phyloP scores from a whole-genome alignment of 2,888 invertebrate species.

The Papilio elwesi region DNA sequence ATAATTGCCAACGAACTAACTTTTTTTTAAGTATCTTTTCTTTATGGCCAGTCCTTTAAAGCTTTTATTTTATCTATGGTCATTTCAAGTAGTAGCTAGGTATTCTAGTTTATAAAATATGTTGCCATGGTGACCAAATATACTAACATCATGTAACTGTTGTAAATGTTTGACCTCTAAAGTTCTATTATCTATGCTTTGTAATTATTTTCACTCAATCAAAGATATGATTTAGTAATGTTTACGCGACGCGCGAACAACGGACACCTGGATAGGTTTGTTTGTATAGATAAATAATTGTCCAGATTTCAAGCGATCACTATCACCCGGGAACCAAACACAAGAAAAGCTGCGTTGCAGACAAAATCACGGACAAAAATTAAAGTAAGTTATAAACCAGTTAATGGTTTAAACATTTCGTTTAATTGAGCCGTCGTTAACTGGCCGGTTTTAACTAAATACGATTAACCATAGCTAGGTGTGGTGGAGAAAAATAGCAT shows the following conservation, averaged over 20 bases:
- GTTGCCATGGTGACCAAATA: too few relatives aligned
- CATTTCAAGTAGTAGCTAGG: too few relatives aligned
- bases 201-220: too few relatives aligned
- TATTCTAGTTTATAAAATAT: too few relatives aligned
- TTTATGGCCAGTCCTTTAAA: not conserved
- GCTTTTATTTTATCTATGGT: not conserved
- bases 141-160: too few relatives aligned
- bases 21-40: not conserved
- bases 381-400: not conserved
- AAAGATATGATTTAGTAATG: too few relatives aligned
- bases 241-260: too few relatives aligned
- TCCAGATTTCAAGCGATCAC: too few relatives aligned
- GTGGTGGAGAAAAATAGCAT: constrained; percentile 11
- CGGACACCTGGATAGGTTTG: too few relatives aligned
- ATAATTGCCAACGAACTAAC: constrained; percentile 24
- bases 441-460: constrained; percentile 9
- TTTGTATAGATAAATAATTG: too few relatives aligned
- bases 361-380: not conserved
- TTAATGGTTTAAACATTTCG: constrained; percentile 7
- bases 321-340: not conserved
- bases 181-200: too few relatives aligned
- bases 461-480: constrained; percentile 11
- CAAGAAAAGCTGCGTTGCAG: not conserved
- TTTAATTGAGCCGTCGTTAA: constrained; percentile 15
- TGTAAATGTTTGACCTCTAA: too few relatives aligned